Evolutionary conservation across 2,888 invertebrate genomes (phyloP).

Genomic region (Patella pellucida): DNA sequence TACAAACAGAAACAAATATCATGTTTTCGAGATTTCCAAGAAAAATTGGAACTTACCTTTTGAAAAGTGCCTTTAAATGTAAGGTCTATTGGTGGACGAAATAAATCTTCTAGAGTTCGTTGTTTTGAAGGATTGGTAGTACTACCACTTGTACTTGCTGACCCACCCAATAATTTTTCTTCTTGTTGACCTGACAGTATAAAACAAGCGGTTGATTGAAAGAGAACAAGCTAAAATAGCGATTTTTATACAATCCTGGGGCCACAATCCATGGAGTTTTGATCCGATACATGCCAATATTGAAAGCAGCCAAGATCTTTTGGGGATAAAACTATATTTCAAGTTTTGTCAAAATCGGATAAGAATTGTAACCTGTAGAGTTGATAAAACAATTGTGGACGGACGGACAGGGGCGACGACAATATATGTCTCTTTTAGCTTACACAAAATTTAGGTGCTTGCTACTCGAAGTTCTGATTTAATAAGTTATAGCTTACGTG

Average conservation of each 20-base stretch:
- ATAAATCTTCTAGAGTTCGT: conserved; percentile 78
- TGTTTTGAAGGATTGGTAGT: conserved; percentile 65
- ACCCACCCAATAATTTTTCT: conserved; percentile 52
- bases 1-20: too few relatives aligned
- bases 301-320: too few relatives aligned
- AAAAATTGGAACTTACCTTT: conserved; percentile 64
- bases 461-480: too few relatives aligned
- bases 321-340: too few relatives aligned
- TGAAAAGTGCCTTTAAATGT: conserved; percentile 77
- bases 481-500: conserved; percentile 60
- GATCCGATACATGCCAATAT: too few relatives aligned
- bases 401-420: too few relatives aligned
- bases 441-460: too few relatives aligned
- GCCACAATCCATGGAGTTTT: not conserved
- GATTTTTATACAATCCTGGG: not conserved
- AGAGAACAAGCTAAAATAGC: conserved; percentile 6
- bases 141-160: conserved; percentile 26
- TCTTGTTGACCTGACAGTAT: conserved; percentile 60
- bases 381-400: too few relatives aligned
- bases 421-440: too few relatives aligned
- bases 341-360: too few relatives aligned
- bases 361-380: too few relatives aligned
- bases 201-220: not conserved
- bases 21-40: too few relatives aligned
- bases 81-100: conserved; percentile 80